Conservation (phyloP, 2,888 invertebrate genomes). For the Cheilosia grossa region DNA sequence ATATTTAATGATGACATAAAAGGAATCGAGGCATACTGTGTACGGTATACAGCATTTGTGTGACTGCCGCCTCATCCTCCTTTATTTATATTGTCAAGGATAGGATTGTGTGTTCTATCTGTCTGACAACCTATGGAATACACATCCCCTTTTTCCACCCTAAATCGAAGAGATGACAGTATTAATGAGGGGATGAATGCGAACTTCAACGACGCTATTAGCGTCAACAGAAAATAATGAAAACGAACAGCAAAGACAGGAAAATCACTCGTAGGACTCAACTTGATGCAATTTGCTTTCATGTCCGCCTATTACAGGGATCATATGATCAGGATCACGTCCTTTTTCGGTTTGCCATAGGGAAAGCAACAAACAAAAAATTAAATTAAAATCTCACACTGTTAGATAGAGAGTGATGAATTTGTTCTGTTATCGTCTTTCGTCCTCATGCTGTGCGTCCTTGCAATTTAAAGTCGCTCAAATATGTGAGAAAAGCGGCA, state of each 20-base stretch:
- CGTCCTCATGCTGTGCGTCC: constrained; percentile 37
- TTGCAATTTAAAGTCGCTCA: constrained; percentile 69
- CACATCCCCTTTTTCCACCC: constrained; percentile 23
- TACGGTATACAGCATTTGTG: constrained; percentile 16
- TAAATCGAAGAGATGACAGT: constrained; percentile 50
- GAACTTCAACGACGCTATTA: constrained; percentile 60
- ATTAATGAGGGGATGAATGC: constrained; percentile 61
- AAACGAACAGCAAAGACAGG: constrained; percentile 45
- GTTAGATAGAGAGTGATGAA: constrained; percentile 54
- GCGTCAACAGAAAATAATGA: constrained; percentile 59
- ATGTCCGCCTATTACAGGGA: constrained; percentile 30
- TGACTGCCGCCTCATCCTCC: neutral
- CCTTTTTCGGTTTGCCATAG: constrained; percentile 14
- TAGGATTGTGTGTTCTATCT: constrained; percentile 9
- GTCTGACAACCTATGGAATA: constrained; percentile 20
- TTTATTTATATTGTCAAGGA: neutral
- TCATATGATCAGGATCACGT: constrained; percentile 33
- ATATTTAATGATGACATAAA: constrained; percentile 71
- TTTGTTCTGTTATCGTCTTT: constrained; percentile 63
- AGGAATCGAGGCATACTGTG: constrained; percentile 43
- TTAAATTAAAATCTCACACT: constrained; percentile 73
- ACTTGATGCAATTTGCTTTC: constrained; percentile 56
- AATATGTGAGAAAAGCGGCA: constrained; percentile 35
- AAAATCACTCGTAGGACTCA: constrained; percentile 61
- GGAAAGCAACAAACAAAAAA: constrained; percentile 22